These are phyloP conservation scores for Acanthosoma haemorrhoidale DNA, from an alignment of 2,888 invertebrate genomes.

Conservation along the genomic window DNA sequence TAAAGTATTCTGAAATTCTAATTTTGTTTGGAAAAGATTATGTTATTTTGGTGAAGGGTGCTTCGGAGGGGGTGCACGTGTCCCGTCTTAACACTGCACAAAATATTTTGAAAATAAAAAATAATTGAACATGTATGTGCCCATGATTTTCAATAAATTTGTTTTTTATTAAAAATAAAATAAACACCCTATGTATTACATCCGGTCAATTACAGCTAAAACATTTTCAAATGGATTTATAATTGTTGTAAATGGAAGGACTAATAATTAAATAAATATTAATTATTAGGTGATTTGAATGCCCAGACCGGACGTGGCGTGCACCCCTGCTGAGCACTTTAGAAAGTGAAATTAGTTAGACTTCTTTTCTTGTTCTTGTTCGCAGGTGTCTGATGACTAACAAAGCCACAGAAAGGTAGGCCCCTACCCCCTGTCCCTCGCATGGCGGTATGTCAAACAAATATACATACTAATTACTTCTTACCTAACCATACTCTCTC, in stretches of 20 bases:
- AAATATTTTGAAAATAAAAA: too few relatives aligned
- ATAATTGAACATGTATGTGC: too few relatives aligned
- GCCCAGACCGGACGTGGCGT: background rate
- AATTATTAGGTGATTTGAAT: slow-evolving; percentile 5
- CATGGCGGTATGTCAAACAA: slow-evolving; percentile 29
- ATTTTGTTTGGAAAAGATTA: background rate
- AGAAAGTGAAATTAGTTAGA: slow-evolving; percentile 41
- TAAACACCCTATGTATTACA: too few relatives aligned
- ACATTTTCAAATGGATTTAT: too few relatives aligned
- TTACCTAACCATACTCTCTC: background rate
- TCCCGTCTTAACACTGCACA: too few relatives aligned
- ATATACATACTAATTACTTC: background rate
- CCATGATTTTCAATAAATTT: too few relatives aligned
- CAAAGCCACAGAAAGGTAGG: slow-evolving; percentile 44
- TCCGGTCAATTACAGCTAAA: too few relatives aligned
- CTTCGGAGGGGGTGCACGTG: slow-evolving; percentile 6
- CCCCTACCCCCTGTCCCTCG: slow-evolving; percentile 26
- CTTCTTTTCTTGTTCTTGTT: slow-evolving; percentile 44
- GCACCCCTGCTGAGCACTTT: background rate
- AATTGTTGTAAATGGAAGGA: too few relatives aligned
- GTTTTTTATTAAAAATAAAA: too few relatives aligned
- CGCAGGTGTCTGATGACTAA: slow-evolving; percentile 45
- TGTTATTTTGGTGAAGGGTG: background rate
- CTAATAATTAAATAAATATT: too few relatives aligned
- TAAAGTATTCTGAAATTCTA: background rate